Evolutionary conservation across 2,888 invertebrate genomes (phyloP).

Genomic region (Heliconius ismenius): DNA sequence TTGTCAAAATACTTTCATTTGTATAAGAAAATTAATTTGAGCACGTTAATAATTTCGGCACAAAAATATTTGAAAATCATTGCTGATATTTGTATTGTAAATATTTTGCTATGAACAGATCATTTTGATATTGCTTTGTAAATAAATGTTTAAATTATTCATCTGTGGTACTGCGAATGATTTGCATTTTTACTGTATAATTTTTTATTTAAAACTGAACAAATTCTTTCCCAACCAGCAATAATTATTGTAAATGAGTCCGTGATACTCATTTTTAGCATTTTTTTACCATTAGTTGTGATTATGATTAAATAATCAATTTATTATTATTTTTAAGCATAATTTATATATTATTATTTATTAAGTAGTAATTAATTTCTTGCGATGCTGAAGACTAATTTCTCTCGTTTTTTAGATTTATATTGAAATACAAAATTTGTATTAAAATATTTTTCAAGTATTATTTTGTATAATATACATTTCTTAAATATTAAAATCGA

Average conservation of each 20-base stretch:
- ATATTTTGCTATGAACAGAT: conserved; percentile 53
- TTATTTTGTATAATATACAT: not conserved
- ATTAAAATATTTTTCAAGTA: conserved; percentile 1
- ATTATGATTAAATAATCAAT: not conserved
- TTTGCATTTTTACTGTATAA: not conserved
- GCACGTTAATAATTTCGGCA: conserved; percentile 51
- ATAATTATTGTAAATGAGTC: not conserved
- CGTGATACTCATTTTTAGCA: not conserved
- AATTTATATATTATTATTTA: not conserved
- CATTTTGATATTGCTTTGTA: conserved; percentile 50
- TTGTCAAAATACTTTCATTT: not conserved
- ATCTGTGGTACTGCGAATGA: conserved; percentile 21
- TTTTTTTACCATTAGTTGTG: not conserved
- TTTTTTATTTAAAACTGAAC: not conserved
- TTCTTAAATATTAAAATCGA: not conserved
- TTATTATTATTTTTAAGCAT: not conserved
- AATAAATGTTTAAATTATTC: conserved; percentile 40
- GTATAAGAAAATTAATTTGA: conserved; percentile 13
- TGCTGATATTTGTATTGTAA: conserved; percentile 53
- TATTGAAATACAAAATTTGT: not conserved
- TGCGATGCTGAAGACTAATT: not conserved
- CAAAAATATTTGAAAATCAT: conserved; percentile 52
- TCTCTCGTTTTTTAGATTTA: not conserved
- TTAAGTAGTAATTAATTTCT: not conserved
- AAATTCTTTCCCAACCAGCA: not conserved